phyloP scores from a whole-genome alignment of 1,140 invertebrate genomes.

The Elysia chlorotica region DNA sequence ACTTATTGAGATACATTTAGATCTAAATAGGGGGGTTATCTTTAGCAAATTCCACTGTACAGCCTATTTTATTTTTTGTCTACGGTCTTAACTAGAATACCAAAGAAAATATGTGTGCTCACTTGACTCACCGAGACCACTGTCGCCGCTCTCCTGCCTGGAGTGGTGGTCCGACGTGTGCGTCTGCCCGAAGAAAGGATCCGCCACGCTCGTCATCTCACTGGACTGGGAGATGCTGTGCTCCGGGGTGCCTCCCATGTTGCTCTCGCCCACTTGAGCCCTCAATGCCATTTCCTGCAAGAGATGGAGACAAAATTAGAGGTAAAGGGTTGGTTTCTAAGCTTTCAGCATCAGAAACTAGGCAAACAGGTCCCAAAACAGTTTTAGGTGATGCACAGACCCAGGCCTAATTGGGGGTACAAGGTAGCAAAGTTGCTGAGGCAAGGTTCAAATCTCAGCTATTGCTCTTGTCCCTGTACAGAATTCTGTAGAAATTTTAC shows the following conservation, averaged over 20 bases:
- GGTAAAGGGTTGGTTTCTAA: too few relatives aligned
- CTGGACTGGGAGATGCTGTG: constrained; percentile 22
- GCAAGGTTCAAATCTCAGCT: too few relatives aligned
- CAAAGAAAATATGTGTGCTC: too few relatives aligned
- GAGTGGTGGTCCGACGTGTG: constrained; percentile 76
- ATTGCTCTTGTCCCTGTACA: too few relatives aligned
- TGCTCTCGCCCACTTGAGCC: constrained; percentile 12
- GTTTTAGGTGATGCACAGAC: neutral
- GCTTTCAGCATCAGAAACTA: neutral
- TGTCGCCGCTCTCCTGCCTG: constrained; percentile 90
- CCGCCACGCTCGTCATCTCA: constrained; percentile 60
- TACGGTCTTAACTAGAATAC: too few relatives aligned
- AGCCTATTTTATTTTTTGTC: too few relatives aligned
- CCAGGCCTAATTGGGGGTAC: too few relatives aligned
- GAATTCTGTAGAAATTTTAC: too few relatives aligned
- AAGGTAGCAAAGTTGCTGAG: too few relatives aligned
- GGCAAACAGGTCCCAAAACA: neutral
- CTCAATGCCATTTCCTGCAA: constrained; percentile 24
- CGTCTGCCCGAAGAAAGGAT: constrained; percentile 77
- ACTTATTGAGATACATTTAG: too few relatives aligned
- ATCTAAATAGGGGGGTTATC: too few relatives aligned
- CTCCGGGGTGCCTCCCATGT: neutral
- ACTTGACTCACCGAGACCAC: constrained; percentile 79
- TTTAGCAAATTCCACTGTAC: too few relatives aligned
- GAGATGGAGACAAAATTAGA: neutral